A percentile compares a stretch with the other conserved stretches of the same genome.
These are phyloP conservation scores for Acinonyx jubatus DNA, from an alignment of 2,113 vertebrate genomes.

Conservation along the genomic window DNA sequence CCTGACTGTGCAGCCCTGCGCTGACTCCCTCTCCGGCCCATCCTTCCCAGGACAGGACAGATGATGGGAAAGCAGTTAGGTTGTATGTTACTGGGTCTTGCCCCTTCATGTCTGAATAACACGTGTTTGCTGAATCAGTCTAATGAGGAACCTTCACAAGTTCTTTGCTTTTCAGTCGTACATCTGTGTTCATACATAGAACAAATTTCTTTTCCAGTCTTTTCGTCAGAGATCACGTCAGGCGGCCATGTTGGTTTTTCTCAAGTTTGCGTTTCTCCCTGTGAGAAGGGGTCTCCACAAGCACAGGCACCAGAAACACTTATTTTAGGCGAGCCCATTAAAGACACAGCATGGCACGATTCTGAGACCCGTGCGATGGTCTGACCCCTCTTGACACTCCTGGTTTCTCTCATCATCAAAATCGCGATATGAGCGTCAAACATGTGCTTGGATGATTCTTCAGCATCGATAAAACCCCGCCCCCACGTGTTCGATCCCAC, in stretches of 20 bases:
- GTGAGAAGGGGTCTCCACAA: background rate
- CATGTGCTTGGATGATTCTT: background rate
- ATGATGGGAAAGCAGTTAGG: background rate
- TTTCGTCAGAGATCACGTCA: background rate
- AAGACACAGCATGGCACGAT: background rate
- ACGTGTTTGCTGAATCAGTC: background rate
- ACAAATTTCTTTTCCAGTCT: background rate
- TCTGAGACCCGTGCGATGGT: background rate
- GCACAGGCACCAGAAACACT: background rate
- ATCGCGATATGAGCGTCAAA: background rate
- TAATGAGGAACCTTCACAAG: background rate
- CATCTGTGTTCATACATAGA: background rate
- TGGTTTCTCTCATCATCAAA: background rate
- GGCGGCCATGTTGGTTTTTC: background rate
- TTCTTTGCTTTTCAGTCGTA: background rate
- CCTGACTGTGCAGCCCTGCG: background rate
- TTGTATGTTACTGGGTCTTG: background rate
- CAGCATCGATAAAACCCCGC: background rate
- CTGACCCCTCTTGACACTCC: background rate
- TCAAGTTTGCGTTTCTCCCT: background rate
- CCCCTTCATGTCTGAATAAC: background rate
- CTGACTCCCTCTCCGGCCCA: background rate
- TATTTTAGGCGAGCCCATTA: background rate
- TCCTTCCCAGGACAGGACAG: background rate
- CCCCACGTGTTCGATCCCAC: background rate